phyloP scores from a whole-genome alignment of 2,797 vertebrate genomes.

The Gila robusta region DNA sequence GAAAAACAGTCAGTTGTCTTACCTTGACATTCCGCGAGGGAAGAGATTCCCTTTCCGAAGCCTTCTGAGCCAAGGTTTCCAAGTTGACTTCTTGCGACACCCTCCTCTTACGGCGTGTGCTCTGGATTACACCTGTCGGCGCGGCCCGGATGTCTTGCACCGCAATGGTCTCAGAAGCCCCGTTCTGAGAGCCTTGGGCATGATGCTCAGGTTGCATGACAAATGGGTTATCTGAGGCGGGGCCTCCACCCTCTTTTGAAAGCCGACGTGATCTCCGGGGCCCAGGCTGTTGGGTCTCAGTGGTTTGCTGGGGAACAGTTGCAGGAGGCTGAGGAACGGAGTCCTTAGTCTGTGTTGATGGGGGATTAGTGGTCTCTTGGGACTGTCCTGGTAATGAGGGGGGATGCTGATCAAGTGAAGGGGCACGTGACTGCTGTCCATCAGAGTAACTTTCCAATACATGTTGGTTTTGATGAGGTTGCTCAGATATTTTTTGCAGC shows the following conservation, averaged over 20 bases:
- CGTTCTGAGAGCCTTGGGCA: conserved; percentile 67
- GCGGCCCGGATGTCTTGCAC: conserved; percentile 81
- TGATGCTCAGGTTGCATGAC: conserved; percentile 68
- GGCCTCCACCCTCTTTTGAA: conserved; percentile 90
- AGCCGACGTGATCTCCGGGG: conserved; percentile 91
- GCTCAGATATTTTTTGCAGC: conserved; percentile 64
- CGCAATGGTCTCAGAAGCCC: conserved; percentile 56
- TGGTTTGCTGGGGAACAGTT: conserved; percentile 70
- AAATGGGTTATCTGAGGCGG: conserved; percentile 82
- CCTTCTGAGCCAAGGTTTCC: conserved; percentile 95
- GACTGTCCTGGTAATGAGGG: conserved; percentile 71
- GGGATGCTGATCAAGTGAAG: conserved; percentile 75
- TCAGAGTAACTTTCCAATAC: conserved; percentile 74
- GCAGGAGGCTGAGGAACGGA: conserved; percentile 73
- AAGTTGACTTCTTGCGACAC: conserved; percentile 95
- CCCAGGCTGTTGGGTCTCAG: conserved; percentile 66
- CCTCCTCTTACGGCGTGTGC: conserved; percentile 87
- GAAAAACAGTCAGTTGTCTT: conserved; percentile 39
- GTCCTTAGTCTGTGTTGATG: conserved; percentile 68
- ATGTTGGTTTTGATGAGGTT: conserved; percentile 76
- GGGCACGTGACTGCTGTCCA: conserved; percentile 70
- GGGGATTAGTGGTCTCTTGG: conserved; percentile 69
- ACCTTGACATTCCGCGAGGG: conserved; percentile 78
- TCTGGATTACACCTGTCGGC: conserved; percentile 92
- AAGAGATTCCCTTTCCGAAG: conserved; percentile 92